These are phyloP conservation scores for Stigmatopora argus DNA, from an alignment of 2,113 vertebrate genomes.

Conservation along the genomic window DNA sequence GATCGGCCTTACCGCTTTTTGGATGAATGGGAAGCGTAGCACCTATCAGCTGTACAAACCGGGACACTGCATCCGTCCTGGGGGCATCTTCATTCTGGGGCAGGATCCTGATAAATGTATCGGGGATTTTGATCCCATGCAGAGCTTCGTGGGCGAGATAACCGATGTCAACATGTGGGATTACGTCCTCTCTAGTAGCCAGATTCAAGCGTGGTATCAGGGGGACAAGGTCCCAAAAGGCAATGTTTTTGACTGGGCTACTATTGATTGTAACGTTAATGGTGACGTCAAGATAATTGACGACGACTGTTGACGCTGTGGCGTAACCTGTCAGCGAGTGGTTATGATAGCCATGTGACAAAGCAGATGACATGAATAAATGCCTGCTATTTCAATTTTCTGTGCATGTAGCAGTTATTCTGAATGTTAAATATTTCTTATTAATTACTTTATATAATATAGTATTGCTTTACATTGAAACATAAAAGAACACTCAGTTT, in stretches of 20 bases:
- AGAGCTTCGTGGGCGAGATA: conserved; percentile 75
- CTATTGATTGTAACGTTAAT: conserved; percentile 66
- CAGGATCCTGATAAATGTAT: conserved; percentile 71
- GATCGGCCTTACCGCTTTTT: conserved; percentile 66
- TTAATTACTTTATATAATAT: too few species aligned
- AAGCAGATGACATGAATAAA: conserved; percentile 1
- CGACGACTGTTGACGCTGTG: conserved; percentile 59
- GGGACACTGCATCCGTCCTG: conserved; percentile 62
- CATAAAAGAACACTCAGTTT: too few species aligned
- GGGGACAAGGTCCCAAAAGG: conserved; percentile 60
- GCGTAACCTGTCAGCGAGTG: too few species aligned
- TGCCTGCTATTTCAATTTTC: background rate
- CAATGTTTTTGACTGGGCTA: conserved; percentile 75
- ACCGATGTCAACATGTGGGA: conserved; percentile 79
- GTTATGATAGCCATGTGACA: background rate
- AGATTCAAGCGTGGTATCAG: conserved; percentile 67
- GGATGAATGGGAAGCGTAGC: conserved; percentile 70
- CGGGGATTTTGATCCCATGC: conserved; percentile 61
- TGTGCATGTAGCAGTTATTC: background rate
- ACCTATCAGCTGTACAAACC: conserved; percentile 71
- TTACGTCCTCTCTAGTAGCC: conserved; percentile 63
- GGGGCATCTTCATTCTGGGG: conserved; percentile 68
- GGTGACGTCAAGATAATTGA: conserved; percentile 73
- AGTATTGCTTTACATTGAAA: too few species aligned
- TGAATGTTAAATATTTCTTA: too few species aligned